Percentiles rank a stretch among this genome's conserved stretches.
Evolutionary conservation across 2,113 vertebrate species (phyloP).

Genomic region (Pomatostomus ruficeps): DNA sequence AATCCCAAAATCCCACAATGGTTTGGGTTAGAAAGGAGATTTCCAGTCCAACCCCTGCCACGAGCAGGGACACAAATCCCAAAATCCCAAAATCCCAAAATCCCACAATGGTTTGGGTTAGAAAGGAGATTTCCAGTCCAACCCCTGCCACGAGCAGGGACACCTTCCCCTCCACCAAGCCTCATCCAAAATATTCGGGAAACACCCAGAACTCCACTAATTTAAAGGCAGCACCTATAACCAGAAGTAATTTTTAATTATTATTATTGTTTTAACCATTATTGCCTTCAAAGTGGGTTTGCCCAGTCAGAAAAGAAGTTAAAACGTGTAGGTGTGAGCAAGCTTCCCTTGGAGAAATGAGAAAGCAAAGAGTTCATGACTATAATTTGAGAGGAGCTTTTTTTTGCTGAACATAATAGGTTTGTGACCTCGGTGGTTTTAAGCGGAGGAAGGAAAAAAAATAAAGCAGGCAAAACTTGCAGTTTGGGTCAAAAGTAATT

Average conservation of each 20-base stretch:
- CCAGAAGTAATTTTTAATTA: background rate
- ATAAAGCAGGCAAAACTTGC: background rate
- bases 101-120: background rate
- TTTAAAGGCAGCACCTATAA: background rate
- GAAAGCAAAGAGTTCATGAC: background rate
- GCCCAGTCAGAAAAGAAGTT: background rate
- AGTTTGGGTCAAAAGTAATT: constrained; percentile 1
- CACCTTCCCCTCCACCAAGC: background rate
- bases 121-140: background rate
- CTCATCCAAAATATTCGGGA: background rate
- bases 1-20: too few relatives aligned
- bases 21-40: background rate
- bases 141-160: background rate
- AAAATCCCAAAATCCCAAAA: too few relatives aligned
- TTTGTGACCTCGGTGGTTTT: background rate
- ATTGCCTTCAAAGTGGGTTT: background rate
- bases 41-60: background rate
- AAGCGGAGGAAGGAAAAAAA: background rate
- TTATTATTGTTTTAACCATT: background rate
- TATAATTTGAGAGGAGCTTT: background rate
- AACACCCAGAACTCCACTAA: background rate
- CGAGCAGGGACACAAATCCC: background rate
- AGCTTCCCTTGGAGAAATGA: background rate
- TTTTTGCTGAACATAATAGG: background rate
- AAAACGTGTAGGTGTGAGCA: background rate